These are phyloP conservation scores for Tipula lateralis DNA, from an alignment of 2,888 invertebrate species.

Conservation along the genomic window DNA sequence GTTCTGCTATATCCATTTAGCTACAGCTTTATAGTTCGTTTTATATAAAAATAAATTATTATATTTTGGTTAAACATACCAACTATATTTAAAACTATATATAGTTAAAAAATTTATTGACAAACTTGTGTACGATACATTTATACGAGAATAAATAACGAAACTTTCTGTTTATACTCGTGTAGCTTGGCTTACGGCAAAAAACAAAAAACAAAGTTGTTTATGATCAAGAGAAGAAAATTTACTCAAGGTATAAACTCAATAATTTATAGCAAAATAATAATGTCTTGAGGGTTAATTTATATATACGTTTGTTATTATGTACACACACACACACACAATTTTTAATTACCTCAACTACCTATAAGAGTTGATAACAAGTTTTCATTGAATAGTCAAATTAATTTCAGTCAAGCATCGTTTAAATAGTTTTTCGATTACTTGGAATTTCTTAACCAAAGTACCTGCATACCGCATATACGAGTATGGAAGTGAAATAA, in stretches of 20 bases:
- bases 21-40: neutral
- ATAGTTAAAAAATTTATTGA: neutral
- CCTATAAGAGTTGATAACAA: neutral
- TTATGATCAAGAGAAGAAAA: neutral
- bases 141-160: neutral
- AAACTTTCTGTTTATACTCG: neutral
- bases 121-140: neutral
- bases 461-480: neutral
- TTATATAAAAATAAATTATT: neutral
- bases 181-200: neutral
- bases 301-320: neutral
- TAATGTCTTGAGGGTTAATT: neutral
- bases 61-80: neutral
- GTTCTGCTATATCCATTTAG: neutral
- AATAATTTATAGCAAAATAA: neutral
- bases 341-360: neutral
- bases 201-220: neutral
- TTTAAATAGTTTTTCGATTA: neutral
- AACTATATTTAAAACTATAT: neutral
- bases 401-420: neutral
- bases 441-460: neutral
- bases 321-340: neutral
- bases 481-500: neutral
- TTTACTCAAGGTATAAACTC: neutral
- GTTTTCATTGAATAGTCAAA: neutral